phyloP scores from a whole-genome alignment of 2,797 vertebrate genomes.

The Chromobotia macracanthus region DNA sequence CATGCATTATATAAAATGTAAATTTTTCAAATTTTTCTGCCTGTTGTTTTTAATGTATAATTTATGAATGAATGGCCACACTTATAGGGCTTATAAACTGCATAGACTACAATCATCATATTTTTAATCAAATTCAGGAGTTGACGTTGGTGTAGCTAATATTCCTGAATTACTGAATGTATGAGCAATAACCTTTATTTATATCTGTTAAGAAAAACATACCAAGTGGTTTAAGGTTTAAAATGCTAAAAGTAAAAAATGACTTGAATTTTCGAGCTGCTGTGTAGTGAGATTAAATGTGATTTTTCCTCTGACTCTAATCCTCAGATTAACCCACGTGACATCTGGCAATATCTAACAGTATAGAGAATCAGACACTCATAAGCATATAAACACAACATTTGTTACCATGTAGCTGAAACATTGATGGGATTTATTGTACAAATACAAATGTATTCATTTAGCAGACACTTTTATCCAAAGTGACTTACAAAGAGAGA shows the following conservation, averaged over 20 bases:
- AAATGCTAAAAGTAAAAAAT: background rate
- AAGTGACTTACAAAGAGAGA: too few relatives aligned
- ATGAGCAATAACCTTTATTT: background rate
- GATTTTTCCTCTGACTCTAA: slow-evolving; percentile 43
- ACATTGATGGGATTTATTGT: too few relatives aligned
- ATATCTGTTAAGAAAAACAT: background rate
- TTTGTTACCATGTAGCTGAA: background rate
- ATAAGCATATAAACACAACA: background rate
- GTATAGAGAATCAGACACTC: slow-evolving; percentile 4
- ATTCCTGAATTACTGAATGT: background rate
- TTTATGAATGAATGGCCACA: too few relatives aligned
- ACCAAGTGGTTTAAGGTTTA: background rate
- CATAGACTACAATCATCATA: too few relatives aligned
- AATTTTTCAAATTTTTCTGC: too few relatives aligned
- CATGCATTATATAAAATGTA: too few relatives aligned
- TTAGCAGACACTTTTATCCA: too few relatives aligned
- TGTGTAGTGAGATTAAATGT: slow-evolving; percentile 46
- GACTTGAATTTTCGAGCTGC: slow-evolving; percentile 17
- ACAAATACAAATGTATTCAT: too few relatives aligned
- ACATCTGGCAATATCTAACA: slow-evolving; percentile 11
- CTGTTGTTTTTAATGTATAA: too few relatives aligned
- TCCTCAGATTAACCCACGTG: slow-evolving; percentile 49
- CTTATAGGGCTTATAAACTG: too few relatives aligned
- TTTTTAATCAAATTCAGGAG: background rate
- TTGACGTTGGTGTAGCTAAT: background rate